Base-by-base conservation (phyloP, 2,113 vertebrate species). In the Pterocles gutturalis region DNA sequence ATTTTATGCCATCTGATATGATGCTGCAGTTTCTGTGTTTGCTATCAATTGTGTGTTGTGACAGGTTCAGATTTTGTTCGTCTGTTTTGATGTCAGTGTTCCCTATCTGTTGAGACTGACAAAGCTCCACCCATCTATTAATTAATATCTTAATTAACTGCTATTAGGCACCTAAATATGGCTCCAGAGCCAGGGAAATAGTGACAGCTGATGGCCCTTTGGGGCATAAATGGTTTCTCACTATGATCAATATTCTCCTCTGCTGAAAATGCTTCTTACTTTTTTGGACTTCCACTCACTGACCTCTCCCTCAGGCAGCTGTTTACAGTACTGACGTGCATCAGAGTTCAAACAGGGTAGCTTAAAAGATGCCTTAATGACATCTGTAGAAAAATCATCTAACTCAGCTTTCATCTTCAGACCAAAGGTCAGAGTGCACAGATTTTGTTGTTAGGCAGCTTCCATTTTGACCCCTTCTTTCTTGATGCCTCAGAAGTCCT, bases 361-460 rank as follows among this genome's bases (percentile, higher is more conserved):
- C 95, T 49, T 97, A 96, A 97, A 93, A 97, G 96, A 95, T 86
- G 90, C 92, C 78, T 85, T 96, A 76, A 85, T 93, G 82, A 77
- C 87, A 94, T 96, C 84, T 79, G 9, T 31, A 85, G 94, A 87
- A 95, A 95, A 96, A 77, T 87, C 73, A 41, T 90, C 87, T 86
- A 91, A 91, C 91, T 93, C 81, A 69, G 91, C 89, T 85, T 96
- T 96, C 89, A 61, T 95, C 89, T 90, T 93, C 84, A 95, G 91
- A 85, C 78, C 80, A 89, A 89, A 95, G 84, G 93, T 91, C 84
- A 89, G 83, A 95, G 89, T 72, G 87, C 61, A 65, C 31, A 48
- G 65, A 83, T 97, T 95, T 90, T 79, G 70, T 91, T 29, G 7
- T 95, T 94, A 67, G 73, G 89, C 41, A 54, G 58, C 90, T 90